A percentile compares a stretch with the other conserved stretches of the same genome.
Evolutionary conservation across 2,113 vertebrate species (phyloP).

Genomic region (Parus major): DNA sequence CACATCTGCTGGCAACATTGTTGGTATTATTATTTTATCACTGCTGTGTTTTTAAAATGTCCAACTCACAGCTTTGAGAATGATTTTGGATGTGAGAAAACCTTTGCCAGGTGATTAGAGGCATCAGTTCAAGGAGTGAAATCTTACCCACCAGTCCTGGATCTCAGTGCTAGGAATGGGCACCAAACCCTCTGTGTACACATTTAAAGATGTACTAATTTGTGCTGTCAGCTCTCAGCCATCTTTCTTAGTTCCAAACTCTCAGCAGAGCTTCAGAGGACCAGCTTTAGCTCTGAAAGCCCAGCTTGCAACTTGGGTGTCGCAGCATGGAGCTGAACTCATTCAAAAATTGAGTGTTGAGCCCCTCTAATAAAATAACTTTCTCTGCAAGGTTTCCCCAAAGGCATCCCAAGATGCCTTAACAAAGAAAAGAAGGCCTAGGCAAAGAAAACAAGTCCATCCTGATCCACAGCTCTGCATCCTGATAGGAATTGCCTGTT

Average conservation of each 20-base stretch:
- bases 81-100: not conserved
- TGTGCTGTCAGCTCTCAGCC: not conserved
- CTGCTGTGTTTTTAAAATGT: not conserved
- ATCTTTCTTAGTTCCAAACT: not conserved
- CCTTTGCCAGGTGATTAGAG: not conserved
- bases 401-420: not conserved
- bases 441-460: not conserved
- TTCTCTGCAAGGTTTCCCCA: not conserved
- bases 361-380: not conserved
- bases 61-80: not conserved
- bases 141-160: not conserved
- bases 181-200: not conserved
- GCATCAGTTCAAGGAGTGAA: not conserved
- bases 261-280: not conserved
- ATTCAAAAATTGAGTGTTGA: not conserved
- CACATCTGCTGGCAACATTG: not conserved
- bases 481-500: not conserved
- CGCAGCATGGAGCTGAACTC: not conserved
- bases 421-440: not conserved
- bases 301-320: not conserved
- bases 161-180: not conserved
- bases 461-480: not conserved
- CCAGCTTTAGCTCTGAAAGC: not conserved
- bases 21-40: conserved; percentile 1
- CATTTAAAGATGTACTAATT: not conserved